Evolutionary conservation across 2,797 vertebrate species (phyloP), one percentile per base, ranked within the genome.

Genomic region (Takifugu rubripes): DNA sequence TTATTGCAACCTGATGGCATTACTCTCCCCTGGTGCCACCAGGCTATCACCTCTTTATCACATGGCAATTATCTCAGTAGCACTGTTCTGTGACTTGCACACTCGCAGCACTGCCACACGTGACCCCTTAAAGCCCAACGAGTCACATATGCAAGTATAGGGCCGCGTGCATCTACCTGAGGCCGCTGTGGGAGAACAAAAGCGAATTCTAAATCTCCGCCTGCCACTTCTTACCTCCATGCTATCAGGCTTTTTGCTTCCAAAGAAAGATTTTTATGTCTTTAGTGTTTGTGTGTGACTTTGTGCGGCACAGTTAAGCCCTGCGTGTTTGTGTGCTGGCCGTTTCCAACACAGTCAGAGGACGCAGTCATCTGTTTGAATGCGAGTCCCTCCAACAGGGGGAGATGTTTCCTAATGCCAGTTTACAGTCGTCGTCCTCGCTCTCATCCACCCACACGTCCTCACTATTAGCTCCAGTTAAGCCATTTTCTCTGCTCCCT

Each of bases 41-140:
- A 89, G 84, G 88, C 89, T 91, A 91, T 92, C 91, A 90, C 88
- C 89, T 91, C 89, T 92, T 92, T 92, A 92, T 92, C 91, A 92
- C 90, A 90, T 89, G 88, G 87, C 90, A 92, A 92, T 92, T 92
- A 92, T 91, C 89, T 84, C 72, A 78, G 84, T 84, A 89, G 89
- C 83, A 70, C 79, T 83, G 85, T 85, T 90, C 82, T 78, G 86
- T 84, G 90, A 86, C 89, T 87, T 72, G 67, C 70, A 53, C 77
- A 81, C 85, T 88, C 85, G 80, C 80, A 73, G 75, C 75, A 77
- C 84, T 75, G 84, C 87, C 86, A 89, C 87, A 89, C 79, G 87
- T 89, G 84, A 88, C 85, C 88, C 78, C 85, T 80, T 78, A 68
- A 70, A 82, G 84, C 61, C 78, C 66, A 74, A 68, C 78, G 77